These are phyloP conservation scores for Samia ricini DNA, from an alignment of 1,140 invertebrate species.

Conservation along the genomic window DNA sequence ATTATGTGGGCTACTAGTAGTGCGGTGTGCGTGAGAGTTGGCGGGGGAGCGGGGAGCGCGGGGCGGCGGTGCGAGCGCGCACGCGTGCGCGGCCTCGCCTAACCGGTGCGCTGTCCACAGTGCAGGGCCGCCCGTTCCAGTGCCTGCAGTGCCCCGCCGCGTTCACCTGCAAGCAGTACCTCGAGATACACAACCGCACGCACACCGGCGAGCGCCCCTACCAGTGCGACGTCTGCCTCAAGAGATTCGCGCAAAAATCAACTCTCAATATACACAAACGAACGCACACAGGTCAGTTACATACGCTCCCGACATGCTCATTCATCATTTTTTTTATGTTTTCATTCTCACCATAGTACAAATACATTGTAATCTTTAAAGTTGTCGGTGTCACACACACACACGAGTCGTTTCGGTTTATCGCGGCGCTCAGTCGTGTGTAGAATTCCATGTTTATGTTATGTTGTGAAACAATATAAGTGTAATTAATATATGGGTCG, in stretches of 20 bases:
- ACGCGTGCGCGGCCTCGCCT: slow-evolving; percentile 16
- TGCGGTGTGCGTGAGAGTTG: slow-evolving; percentile 10
- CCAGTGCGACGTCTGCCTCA: slow-evolving; percentile 74
- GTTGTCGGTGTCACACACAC: slow-evolving; percentile 70
- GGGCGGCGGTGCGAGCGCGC: slow-evolving; percentile 20
- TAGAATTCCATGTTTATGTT: background rate
- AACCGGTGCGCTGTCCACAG: slow-evolving; percentile 44
- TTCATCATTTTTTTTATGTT: slow-evolving; percentile 6
- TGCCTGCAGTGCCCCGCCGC: slow-evolving; percentile 82
- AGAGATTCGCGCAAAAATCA: slow-evolving; percentile 75
- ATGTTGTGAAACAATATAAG: background rate
- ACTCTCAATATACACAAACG: slow-evolving; percentile 73
- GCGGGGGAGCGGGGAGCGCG: slow-evolving; percentile 17
- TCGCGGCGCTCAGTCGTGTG: background rate
- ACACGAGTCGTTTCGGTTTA: slow-evolving; percentile 9
- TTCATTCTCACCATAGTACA: slow-evolving; percentile 7
- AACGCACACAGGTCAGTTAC: slow-evolving; percentile 66
- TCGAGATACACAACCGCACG: slow-evolving; percentile 87
- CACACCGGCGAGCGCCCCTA: slow-evolving; percentile 82
- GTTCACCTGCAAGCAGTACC: slow-evolving; percentile 84
- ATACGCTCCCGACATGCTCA: slow-evolving; percentile 8
- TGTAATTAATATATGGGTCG: slow-evolving; percentile 21
- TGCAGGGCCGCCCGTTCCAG: slow-evolving; percentile 80
- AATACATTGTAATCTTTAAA: slow-evolving; percentile 22
- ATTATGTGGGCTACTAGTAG: slow-evolving; percentile 49